Evolutionary conservation across 2,888 invertebrate genomes (phyloP), one percentile per base, ranked within the genome.

Genomic region (Spialia ferax): DNA sequence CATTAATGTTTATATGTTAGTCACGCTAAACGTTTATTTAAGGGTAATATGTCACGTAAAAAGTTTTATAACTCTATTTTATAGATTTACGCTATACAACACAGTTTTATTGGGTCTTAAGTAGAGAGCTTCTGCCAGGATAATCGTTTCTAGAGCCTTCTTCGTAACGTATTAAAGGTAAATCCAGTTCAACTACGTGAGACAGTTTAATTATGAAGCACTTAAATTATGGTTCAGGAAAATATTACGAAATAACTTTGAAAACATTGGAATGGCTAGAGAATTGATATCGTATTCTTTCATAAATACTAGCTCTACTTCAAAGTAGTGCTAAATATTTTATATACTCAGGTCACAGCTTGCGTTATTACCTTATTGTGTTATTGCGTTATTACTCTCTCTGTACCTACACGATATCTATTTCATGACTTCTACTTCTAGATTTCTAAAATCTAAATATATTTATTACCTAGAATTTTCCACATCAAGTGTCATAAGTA

Each of bases 81-180:
- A 63, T 55, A 42, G 63, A 55, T 63, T 55, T 55, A 63, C 63
- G 45, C 55, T 63, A 20, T 20, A 42, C 29, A 63, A 29, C 55
- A 63, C 42, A 56, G 18, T 64, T 64, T 64, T 64, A 57, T 64
- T 57, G 23, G 48, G 64, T 35, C 56, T 57, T 50, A 57, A 64
- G 56, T 57, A 48, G 48, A 45, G 48, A 63, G 45, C 32, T 56
- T 63, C 63, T 60, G 26, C 26, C 56, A 56, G 45, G 6, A 35
- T 64, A 57, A 64, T 64, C 64, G 64, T 57, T 64, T 64, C 22
- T 56, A 35, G 48, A 64, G 56, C 23, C 56, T 23, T 60, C 55
- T 32, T 38, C 20, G 45, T 56, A 56, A 63, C 57, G 56, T 64
- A 56, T 29, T 48, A 29, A 29, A 35, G 20, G 48, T 23, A 50